Percentiles rank a stretch among this genome's conserved stretches.
These are phyloP conservation scores for Oreotragus oreotragus DNA, from an alignment of 2,113 vertebrate genomes.

Conservation along the genomic window DNA sequence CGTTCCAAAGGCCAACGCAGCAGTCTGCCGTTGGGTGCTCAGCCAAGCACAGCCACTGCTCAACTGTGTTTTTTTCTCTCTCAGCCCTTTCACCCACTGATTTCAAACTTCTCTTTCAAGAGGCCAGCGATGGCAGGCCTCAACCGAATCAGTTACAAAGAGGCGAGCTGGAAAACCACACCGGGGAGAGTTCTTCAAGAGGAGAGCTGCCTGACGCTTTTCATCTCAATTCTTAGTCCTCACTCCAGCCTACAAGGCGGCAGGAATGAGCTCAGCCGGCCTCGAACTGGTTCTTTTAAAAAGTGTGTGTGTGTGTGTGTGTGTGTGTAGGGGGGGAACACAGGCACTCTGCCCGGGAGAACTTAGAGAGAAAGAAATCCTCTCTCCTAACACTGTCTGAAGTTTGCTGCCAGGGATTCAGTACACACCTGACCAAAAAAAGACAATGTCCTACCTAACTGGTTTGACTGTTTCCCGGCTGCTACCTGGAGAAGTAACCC, in stretches of 20 bases:
- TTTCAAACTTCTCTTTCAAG: neutral
- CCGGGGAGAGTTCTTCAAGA: neutral
- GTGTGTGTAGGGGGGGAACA: too few species aligned
- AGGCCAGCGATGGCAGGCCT: neutral
- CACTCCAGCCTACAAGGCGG: neutral
- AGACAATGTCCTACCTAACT: constrained; percentile 61
- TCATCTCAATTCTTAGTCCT: neutral
- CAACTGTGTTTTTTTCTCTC: neutral
- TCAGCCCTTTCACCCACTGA: neutral
- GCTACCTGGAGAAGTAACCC: constrained; percentile 53
- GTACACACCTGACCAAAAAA: constrained; percentile 51
- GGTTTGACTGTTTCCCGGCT: constrained; percentile 75
- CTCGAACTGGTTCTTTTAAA: neutral
- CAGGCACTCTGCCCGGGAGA: constrained; percentile 22
- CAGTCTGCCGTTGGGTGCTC: rapidly evolving
- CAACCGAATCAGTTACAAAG: rapidly evolving
- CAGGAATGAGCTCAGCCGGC: neutral
- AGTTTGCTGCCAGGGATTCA: constrained; percentile 62
- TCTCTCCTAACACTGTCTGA: constrained; percentile 47
- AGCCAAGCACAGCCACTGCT: neutral
- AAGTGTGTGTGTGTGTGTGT: neutral
- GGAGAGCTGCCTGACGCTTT: neutral
- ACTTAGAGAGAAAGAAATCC: neutral
- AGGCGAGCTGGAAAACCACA: neutral
- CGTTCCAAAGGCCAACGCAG: neutral